These are phyloP conservation scores for Micromesistius poutassou DNA, from an alignment of 2,797 vertebrate genomes.

Conservation along the genomic window DNA sequence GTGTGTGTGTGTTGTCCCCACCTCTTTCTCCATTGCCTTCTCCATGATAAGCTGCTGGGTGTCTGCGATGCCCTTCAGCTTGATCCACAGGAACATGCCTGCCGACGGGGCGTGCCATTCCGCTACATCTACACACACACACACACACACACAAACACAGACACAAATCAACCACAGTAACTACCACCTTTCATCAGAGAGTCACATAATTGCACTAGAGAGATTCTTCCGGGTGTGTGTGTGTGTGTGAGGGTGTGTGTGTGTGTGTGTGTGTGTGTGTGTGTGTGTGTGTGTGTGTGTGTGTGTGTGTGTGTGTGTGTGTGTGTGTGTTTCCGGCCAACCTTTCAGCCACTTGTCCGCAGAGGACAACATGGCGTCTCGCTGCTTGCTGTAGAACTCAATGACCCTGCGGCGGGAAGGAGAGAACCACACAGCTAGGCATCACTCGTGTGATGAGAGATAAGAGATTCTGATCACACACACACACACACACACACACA, in stretches of 20 bases:
- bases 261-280: not conserved
- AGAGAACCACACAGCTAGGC: not conserved
- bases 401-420: slow-evolving; percentile 61
- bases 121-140: slow-evolving; percentile 66
- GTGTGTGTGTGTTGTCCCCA: slow-evolving; percentile 33
- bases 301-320: slow-evolving; percentile 5
- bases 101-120: slow-evolving; percentile 79
- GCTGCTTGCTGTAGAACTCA: slow-evolving; percentile 77
- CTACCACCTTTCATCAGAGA: not conserved
- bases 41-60: slow-evolving; percentile 75
- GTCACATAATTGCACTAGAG: not conserved
- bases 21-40: slow-evolving; percentile 78
- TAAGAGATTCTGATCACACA: not conserved
- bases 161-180: not conserved
- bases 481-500: not conserved
- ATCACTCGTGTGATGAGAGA: not conserved
- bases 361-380: slow-evolving; percentile 73
- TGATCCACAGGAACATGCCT: slow-evolving; percentile 86
- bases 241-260: not conserved
- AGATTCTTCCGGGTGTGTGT: no score
- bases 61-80: slow-evolving; percentile 75
- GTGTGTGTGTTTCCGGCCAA: slow-evolving; percentile 40
- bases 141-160: slow-evolving; percentile 21
- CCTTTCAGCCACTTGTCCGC: slow-evolving; percentile 83
- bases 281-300: not conserved